phyloP scores from a whole-genome alignment of 2,797 vertebrate species.

The Odontamblyopus lacepedii region DNA sequence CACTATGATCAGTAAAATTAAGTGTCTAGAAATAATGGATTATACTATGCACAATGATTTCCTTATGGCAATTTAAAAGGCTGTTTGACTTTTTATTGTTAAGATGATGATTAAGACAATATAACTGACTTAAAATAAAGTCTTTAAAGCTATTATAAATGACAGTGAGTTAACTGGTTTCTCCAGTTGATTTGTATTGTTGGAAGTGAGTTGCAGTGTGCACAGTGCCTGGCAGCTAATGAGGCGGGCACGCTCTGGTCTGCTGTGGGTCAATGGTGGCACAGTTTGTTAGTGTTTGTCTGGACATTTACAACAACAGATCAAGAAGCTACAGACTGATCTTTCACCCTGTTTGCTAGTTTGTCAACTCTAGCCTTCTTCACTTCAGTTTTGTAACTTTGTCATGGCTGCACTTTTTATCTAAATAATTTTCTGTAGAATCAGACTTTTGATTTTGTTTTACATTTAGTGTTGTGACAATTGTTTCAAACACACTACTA shows the following conservation, averaged over 20 bases:
- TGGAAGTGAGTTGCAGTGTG: constrained; percentile 16
- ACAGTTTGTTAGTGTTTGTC: constrained; percentile 58
- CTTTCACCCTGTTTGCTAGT: constrained; percentile 34
- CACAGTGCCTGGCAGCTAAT: constrained; percentile 75
- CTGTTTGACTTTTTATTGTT: neutral
- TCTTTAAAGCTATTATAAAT: neutral
- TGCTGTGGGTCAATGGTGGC: constrained; percentile 60
- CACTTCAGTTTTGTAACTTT: constrained; percentile 47
- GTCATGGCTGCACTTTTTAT: neutral
- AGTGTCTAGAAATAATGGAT: neutral
- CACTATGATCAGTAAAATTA: neutral
- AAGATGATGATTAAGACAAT: neutral
- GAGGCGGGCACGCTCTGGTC: constrained; percentile 50
- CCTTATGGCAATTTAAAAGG: neutral
- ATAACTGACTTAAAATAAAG: neutral
- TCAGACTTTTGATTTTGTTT: neutral
- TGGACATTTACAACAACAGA: constrained; percentile 56
- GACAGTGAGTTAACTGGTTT: neutral
- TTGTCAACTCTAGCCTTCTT: constrained; percentile 33
- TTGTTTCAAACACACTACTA: constrained; percentile 4
- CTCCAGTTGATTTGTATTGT: neutral
- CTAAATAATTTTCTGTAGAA: neutral
- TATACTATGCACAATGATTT: neutral
- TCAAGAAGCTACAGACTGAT: constrained; percentile 55
- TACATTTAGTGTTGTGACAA: neutral